phyloP scores from a whole-genome alignment of 2,888 invertebrate species.

The Onthophagus sagittarius region DNA sequence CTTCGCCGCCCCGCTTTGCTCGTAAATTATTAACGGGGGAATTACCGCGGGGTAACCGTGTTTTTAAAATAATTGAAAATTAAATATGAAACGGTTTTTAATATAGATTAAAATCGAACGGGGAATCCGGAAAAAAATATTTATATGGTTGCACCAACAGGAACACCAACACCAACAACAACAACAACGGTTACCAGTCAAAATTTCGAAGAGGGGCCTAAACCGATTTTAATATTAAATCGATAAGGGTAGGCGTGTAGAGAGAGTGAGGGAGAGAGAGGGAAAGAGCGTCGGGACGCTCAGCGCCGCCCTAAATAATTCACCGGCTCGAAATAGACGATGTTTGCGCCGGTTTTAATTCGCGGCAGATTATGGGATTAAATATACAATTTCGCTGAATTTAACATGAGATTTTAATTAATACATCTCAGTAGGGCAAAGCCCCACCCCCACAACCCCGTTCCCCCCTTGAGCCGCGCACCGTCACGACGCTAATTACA shows the following conservation, averaged over 20 bases:
- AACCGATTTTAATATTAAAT: slow-evolving; percentile 41
- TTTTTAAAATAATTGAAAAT: slow-evolving; percentile 27
- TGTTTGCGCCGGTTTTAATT: slow-evolving; percentile 48
- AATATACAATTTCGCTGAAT: slow-evolving; percentile 49
- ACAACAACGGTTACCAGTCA: not conserved
- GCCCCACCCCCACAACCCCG: slow-evolving; percentile 18
- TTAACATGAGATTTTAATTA: slow-evolving; percentile 51
- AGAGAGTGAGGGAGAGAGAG: not conserved
- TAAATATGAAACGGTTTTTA: slow-evolving; percentile 26
- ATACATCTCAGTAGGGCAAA: slow-evolving; percentile 41
- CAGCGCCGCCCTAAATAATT: slow-evolving; percentile 38
- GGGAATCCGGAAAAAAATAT: slow-evolving; percentile 1
- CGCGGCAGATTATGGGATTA: slow-evolving; percentile 50
- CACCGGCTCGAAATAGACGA: slow-evolving; percentile 43
- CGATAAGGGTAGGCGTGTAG: slow-evolving; percentile 30
- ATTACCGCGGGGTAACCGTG: slow-evolving; percentile 6
- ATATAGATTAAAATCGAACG: slow-evolving; percentile 20
- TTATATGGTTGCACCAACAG: too few species aligned
- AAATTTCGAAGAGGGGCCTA: slow-evolving; percentile 17
- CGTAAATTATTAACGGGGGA: not conserved
- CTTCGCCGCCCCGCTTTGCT: not conserved
- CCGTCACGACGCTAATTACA: not conserved
- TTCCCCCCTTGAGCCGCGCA: not conserved
- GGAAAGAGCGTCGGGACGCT: not conserved
- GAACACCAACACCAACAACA: too few species aligned